Percentiles rank a stretch among this genome's conserved stretches.
Conservation (phyloP, 2,797 vertebrate genomes). For the Sebastes paucispinis region DNA sequence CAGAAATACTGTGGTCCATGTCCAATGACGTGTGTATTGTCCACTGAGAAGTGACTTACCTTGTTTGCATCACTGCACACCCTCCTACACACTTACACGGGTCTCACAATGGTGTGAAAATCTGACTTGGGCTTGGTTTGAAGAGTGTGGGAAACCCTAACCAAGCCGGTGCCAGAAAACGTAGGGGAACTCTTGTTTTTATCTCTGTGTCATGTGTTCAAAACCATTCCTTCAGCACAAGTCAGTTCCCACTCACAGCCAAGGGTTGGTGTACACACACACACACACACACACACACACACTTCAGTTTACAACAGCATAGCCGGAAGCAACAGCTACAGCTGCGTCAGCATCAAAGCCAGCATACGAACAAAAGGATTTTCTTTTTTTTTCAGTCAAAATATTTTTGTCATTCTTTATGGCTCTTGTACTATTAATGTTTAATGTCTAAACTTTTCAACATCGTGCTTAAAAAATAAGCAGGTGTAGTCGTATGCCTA, state of each 20-base stretch:
- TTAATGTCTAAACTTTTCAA: neutral
- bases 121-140: neutral
- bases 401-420: constrained; percentile 3
- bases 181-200: constrained; percentile 2
- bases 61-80: neutral
- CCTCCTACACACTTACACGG: neutral
- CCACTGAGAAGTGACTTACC: neutral
- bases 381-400: neutral
- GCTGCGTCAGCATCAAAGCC: constrained; percentile 25
- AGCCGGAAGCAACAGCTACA: constrained; percentile 22
- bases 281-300: neutral
- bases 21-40: neutral
- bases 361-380: neutral
- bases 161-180: neutral
- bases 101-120: neutral
- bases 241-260: constrained; percentile 14
- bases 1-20: neutral
- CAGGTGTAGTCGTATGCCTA: neutral
- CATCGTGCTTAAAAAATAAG: neutral
- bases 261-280: neutral
- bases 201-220: constrained; percentile 8
- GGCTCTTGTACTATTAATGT: neutral
- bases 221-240: constrained; percentile 10
- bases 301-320: constrained; percentile 30
- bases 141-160: constrained; percentile 2